Evolutionary conservation across 2,888 invertebrate genomes (phyloP).

Genomic region (Harpalus rufipes): DNA sequence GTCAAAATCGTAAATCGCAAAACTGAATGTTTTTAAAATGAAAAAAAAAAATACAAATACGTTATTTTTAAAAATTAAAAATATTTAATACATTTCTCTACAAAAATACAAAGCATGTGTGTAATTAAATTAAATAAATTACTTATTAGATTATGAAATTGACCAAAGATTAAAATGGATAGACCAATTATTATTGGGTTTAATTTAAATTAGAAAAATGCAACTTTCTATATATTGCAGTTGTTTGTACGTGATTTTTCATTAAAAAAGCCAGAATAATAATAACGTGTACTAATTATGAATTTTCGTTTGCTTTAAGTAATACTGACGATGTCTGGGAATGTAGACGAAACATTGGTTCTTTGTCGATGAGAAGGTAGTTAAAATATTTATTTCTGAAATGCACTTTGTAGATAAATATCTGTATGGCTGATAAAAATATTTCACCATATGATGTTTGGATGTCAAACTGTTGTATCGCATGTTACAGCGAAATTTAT

Average conservation of each 20-base stretch:
- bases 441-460: slow-evolving; percentile 18
- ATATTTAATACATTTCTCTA: too few species aligned
- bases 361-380: slow-evolving; percentile 58
- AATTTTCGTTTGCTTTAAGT: slow-evolving; percentile 56
- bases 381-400: slow-evolving; percentile 54
- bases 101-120: too few species aligned
- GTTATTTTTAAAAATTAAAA: too few species aligned
- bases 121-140: too few species aligned
- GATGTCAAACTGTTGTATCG: slow-evolving; percentile 30
- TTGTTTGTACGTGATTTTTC: not conserved
- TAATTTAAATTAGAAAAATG: too few species aligned
- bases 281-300: slow-evolving; percentile 39
- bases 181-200: too few species aligned
- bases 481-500: slow-evolving; percentile 37
- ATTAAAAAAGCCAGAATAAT: not conserved
- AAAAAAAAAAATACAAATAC: too few species aligned
- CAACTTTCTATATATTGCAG: not conserved
- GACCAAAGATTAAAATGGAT: too few species aligned
- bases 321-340: slow-evolving; percentile 61
- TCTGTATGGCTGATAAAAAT: slow-evolving; percentile 51
- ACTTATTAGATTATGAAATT: too few species aligned
- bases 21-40: too few species aligned
- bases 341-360: slow-evolving; percentile 58
- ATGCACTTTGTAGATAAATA: slow-evolving; percentile 58
- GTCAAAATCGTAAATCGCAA: too few species aligned